Base-by-base conservation (phyloP, 2,113 vertebrate genomes). In the Lichenostomus cassidix region DNA sequence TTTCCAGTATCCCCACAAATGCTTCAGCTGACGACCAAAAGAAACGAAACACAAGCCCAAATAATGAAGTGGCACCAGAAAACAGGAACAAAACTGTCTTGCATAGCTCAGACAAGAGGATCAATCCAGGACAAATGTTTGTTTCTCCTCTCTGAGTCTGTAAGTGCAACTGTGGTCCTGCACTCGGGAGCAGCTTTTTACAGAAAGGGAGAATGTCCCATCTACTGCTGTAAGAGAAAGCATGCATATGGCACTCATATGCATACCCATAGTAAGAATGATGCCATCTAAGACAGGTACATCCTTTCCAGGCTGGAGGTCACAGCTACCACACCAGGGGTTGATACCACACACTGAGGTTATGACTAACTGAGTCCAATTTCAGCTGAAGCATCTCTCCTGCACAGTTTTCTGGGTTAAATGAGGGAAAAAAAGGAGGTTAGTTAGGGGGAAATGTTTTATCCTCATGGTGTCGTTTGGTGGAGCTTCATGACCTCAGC, bases 351-450 rank as follows among this genome's bases (percentile, higher is more conserved):
- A 53, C 2, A 2, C 46, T 46, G 37, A 3, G 5, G 17, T 44
- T 42, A 68, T 1, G 14, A 59, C 35, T 68, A 82, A 50, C 42
- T 65, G 67, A 53, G 19, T 1, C 15, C 44, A 75, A 33, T 22
- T 88, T 49, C 49, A 80, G n/a, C n/a, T 69, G 46, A 80, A 94
- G 13, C 60, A 44, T 18, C 63, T 74, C 46, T 68, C 11, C 11
- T 25, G 19, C 1, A 0, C 27, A 12, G 1, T 22, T 92, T 75
- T 42, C 58, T 0, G 1, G 14, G 17, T 85, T 82, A 71, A 50
- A 55, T 1, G 3, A 16, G 18, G 10, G 7, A 2, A 22, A 12
- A n/a, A 29, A 58, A 25, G 3, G 4, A 3, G 1, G 3, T 4
- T 41, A 31, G 16, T 5, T 39, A 23, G 5, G 7, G 10, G 15